Evolutionary conservation across 2,888 invertebrate species (phyloP).

Genomic region (Dryomyza anilis): DNA sequence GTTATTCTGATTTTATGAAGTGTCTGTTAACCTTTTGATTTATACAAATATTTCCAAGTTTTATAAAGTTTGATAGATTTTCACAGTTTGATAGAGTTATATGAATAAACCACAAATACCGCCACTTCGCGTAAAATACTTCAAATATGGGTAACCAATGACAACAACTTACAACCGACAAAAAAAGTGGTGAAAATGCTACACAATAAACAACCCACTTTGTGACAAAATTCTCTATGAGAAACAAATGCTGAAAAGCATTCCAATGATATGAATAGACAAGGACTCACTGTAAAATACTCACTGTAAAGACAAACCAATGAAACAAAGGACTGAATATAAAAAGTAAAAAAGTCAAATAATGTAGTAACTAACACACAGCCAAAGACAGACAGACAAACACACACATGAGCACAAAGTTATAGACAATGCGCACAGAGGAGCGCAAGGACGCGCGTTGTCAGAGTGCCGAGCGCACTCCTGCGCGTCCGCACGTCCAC

Average conservation of each 20-base stretch:
- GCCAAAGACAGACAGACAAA: neutral
- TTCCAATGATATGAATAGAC: neutral
- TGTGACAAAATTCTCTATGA: slow-evolving; percentile 13
- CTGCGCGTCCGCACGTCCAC: slow-evolving; percentile 26
- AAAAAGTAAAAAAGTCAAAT: neutral
- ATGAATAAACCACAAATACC: no score
- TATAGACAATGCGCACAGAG: neutral
- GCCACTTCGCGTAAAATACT: no score
- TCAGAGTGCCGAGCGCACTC: no score
- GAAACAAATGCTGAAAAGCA: slow-evolving; percentile 1
- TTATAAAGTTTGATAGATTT: no score
- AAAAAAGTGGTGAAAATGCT: neutral
- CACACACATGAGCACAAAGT: neutral
- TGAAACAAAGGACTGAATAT: slow-evolving; percentile 7
- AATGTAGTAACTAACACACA: neutral
- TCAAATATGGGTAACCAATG: slow-evolving; percentile 25
- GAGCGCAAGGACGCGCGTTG: neutral
- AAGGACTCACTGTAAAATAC: neutral
- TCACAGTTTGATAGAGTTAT: no score
- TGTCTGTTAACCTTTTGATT: no score
- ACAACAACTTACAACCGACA: slow-evolving; percentile 12
- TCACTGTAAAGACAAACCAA: slow-evolving; percentile 12
- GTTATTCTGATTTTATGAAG: no score
- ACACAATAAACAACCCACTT: slow-evolving; percentile 16
- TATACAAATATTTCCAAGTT: no score